These are phyloP conservation scores for Cydia splendana DNA, from an alignment of 1,140 invertebrate species.

Conservation along the genomic window DNA sequence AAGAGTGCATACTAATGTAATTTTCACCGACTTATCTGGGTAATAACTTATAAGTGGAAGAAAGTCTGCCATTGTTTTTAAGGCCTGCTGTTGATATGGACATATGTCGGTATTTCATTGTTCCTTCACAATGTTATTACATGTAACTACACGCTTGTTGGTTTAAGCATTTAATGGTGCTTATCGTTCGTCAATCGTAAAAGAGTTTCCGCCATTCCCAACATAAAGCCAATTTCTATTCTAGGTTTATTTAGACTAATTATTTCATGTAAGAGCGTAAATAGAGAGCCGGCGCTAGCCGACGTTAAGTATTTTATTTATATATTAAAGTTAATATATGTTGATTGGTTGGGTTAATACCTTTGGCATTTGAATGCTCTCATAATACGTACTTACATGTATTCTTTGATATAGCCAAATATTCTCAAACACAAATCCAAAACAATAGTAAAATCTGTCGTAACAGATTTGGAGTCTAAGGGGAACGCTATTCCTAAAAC, in stretches of 20 bases:
- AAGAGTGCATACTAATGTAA: conserved; percentile 3
- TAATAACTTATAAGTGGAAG: conserved; percentile 23
- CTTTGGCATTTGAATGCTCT: too few relatives aligned
- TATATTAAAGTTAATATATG: too few relatives aligned
- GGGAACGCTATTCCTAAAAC: too few relatives aligned
- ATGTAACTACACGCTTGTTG: conserved; percentile 14
- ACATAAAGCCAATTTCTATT: background rate
- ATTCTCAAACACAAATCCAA: too few relatives aligned
- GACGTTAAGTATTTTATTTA: too few relatives aligned
- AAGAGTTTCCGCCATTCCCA: conserved; percentile 15
- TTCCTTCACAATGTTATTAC: conserved; percentile 19
- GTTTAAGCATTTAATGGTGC: background rate
- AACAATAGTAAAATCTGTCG: too few relatives aligned
- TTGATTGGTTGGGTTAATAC: too few relatives aligned
- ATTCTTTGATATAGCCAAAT: too few relatives aligned
- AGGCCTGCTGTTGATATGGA: background rate
- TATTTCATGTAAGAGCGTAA: background rate
- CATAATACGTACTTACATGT: too few relatives aligned
- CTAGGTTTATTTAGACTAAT: background rate
- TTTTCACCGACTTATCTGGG: conserved; percentile 13
- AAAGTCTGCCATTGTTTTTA: conserved; percentile 29
- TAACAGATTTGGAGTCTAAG: too few relatives aligned
- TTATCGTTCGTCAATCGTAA: conserved; percentile 18
- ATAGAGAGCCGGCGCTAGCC: background rate
- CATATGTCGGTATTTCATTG: conserved; percentile 15